Percentiles rank a stretch among this genome's conserved stretches.
phyloP scores from a whole-genome alignment of 2,888 invertebrate species.

The Epistrophe grossulariae region DNA sequence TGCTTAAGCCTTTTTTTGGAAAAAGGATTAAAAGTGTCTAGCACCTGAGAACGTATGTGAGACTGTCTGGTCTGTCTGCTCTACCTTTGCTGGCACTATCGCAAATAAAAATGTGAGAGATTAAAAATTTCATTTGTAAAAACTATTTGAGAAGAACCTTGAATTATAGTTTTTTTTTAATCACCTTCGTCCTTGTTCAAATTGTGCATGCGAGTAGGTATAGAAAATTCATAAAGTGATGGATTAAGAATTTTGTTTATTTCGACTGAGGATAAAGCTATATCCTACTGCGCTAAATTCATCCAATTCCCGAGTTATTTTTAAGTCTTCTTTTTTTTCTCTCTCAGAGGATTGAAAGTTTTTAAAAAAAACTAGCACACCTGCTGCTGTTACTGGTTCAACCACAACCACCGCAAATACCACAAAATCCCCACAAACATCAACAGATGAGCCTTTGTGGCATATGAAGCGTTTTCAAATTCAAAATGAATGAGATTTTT shows the following conservation, averaged over 20 bases:
- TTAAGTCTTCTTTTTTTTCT: background rate
- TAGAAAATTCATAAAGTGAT: constrained; percentile 57
- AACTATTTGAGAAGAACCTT: constrained; percentile 45
- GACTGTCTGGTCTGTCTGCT: background rate
- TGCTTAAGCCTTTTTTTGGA: constrained; percentile 38
- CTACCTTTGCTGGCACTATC: background rate
- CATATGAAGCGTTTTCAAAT: background rate
- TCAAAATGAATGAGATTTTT: background rate
- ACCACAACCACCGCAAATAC: constrained; percentile 2
- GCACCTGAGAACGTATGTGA: constrained; percentile 58
- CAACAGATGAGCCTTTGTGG: constrained; percentile 13
- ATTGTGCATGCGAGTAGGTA: constrained; percentile 17
- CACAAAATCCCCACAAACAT: constrained; percentile 25
- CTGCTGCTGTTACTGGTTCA: constrained; percentile 23
- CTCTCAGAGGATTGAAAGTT: background rate
- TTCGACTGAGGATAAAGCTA: background rate
- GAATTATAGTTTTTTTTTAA: constrained; percentile 15
- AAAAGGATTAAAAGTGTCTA: constrained; percentile 68
- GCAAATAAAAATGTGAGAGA: constrained; percentile 16
- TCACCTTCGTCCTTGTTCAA: background rate
- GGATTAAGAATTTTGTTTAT: constrained; percentile 49
- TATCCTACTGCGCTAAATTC: background rate
- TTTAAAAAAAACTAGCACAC: constrained; percentile 1
- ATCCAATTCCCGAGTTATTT: background rate
- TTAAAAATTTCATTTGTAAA: constrained; percentile 69